These are phyloP conservation scores for Ramphastos sulfuratus DNA, from an alignment of 2,113 vertebrate species.

Conservation along the genomic window DNA sequence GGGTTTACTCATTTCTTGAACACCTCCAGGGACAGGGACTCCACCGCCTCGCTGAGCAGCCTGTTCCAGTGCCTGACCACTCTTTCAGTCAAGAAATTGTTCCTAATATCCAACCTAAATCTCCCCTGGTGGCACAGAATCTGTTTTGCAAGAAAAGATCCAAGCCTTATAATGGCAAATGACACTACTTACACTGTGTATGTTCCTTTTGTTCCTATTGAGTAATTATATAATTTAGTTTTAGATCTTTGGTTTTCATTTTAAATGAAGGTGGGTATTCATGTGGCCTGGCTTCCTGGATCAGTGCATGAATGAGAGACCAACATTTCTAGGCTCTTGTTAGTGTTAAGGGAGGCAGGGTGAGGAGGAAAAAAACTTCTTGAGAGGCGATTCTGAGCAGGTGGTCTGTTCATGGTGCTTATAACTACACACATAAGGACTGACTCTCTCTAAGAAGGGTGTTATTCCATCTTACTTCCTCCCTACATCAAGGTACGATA, in stretches of 20 bases:
- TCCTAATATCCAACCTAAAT: too few relatives aligned
- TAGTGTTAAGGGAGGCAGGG: background rate
- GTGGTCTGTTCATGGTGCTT: background rate
- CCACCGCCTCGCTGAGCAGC: too few relatives aligned
- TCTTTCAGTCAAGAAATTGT: too few relatives aligned
- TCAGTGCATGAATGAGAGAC: background rate
- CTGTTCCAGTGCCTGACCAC: too few relatives aligned
- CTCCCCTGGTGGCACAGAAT: background rate
- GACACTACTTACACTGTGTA: background rate
- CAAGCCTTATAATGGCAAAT: background rate
- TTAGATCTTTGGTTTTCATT: background rate
- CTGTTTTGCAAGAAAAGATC: background rate
- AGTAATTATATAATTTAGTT: background rate
- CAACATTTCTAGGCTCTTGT: background rate
- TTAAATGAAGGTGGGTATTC: background rate
- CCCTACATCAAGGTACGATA: background rate
- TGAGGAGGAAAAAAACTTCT: background rate
- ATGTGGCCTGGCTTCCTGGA: background rate
- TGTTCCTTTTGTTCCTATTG: background rate
- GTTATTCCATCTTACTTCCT: background rate
- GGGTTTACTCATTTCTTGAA: too few relatives aligned
- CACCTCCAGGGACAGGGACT: too few relatives aligned
- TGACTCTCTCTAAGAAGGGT: rapidly evolving
- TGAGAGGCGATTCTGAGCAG: background rate
- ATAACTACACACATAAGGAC: background rate